These are phyloP conservation scores for Drosophila pseudoananassae DNA, from an alignment of 1,140 invertebrate genomes.

Conservation along the genomic window DNA sequence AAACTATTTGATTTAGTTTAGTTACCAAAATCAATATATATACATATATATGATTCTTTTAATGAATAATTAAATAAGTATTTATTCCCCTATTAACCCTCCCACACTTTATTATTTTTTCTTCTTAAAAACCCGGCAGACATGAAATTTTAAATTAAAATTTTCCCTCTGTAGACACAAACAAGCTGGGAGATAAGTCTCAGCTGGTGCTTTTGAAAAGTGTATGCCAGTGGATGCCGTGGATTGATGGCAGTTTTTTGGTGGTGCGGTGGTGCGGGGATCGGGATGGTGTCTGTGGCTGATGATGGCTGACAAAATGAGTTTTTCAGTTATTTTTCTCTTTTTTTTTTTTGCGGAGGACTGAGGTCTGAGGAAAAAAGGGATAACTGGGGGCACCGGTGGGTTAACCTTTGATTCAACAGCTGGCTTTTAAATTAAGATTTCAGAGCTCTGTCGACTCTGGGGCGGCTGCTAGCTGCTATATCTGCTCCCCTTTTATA, in stretches of 20 bases:
- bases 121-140: not conserved
- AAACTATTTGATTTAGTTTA: no score
- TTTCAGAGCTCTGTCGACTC: constrained; percentile 34
- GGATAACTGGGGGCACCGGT: constrained; percentile 42
- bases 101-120: not conserved
- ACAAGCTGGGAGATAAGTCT: constrained; percentile 27
- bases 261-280: not conserved
- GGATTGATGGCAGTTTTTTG: constrained; percentile 39
- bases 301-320: constrained; percentile 70
- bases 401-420: constrained; percentile 82
- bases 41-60: not conserved
- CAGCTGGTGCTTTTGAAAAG: constrained; percentile 22
- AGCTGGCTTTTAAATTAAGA: constrained; percentile 82
- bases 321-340: constrained; percentile 61
- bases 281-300: constrained; percentile 19
- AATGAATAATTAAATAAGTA: not conserved
- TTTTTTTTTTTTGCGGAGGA: constrained; percentile 9
- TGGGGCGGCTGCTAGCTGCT: not conserved
- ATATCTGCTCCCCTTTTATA: constrained; percentile 14
- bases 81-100: not conserved
- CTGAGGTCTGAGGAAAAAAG: constrained; percentile 9
- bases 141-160: not conserved
- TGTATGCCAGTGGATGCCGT: constrained; percentile 21
- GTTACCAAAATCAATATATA: no score
- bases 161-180: not conserved